Evolutionary conservation across 2,113 vertebrate genomes (phyloP), one percentile per base, ranked within the genome.

Genomic region (Sturnira hondurensis): DNA sequence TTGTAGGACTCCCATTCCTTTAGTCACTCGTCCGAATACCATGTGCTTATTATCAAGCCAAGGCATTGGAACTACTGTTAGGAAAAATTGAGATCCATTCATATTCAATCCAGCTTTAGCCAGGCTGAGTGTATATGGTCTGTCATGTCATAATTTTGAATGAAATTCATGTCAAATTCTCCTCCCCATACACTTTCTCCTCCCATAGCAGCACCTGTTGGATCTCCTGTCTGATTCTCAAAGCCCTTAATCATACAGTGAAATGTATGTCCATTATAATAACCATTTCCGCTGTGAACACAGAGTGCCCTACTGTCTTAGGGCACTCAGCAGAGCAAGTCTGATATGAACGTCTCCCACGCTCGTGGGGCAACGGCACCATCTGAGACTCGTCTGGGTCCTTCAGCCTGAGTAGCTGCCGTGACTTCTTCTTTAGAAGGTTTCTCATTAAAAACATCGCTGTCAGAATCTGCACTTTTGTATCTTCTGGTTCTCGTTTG

Each of bases 31-130:
- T 97, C 99, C 99, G 95, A 99, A 99, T 41, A 99, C 99, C 0
- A 99, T 99, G 98, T 99, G 99, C 97, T 99, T 99, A 98, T 99
- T 99, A 98, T 99, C 99, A 4, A 99, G 99, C 99, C 99, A 99
- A 0, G 99, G 99, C 99, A 99, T 99, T 67, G 99, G 99, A 3
- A 99, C 99, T 19, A 99, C 99, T 5, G 99, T 99, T 98, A 99
- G 73, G 92, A 99, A 99, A 96, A 99, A 99, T 98, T 99, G 99
- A 0, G 99, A 99, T 87, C 99, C 99, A 52, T 99, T 99, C 96
- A 99, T 99, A 95, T 99, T 99, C 33, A 99, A 98, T 77, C 99
- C 99, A n/a, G 98, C 99, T 45, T 99, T 99, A 67, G 99, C 99
- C 99, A 99, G 99, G 78, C 99, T 99, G 47, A 99, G 99, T 0